Percentiles rank a stretch among this genome's conserved stretches.
Evolutionary conservation across 2,888 invertebrate genomes (phyloP).

Genomic region (Mesorhabditis spiculigera): DNA sequence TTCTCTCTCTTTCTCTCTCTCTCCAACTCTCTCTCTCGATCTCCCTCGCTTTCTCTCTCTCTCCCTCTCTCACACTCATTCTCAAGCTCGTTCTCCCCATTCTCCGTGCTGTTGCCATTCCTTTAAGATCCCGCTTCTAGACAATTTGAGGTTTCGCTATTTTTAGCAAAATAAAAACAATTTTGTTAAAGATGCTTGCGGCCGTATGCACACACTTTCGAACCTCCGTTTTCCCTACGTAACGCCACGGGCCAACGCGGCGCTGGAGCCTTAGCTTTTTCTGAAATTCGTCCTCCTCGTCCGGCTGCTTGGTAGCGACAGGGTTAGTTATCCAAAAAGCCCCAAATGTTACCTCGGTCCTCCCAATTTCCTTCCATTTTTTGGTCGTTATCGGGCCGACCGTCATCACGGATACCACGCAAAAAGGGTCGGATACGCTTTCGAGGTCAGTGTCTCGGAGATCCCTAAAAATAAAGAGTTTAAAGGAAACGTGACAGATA

Average conservation of each 20-base stretch:
- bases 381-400: conserved; percentile 18
- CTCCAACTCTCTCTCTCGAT: no score
- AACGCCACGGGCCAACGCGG: not conserved
- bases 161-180: no score
- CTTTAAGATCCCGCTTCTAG: no score
- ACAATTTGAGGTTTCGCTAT: no score
- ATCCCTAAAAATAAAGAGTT: conserved; percentile 27
- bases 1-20: no score
- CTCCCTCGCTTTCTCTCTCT: no score
- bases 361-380: conserved; percentile 21
- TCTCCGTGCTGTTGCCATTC: no score
- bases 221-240: not conserved
- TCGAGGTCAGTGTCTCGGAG: conserved; percentile 41
- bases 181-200: no score
- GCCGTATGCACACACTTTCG: not conserved
- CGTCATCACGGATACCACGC: conserved; percentile 30
- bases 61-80: no score
- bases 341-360: conserved; percentile 20
- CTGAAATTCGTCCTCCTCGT: not conserved
- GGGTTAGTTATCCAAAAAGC: not conserved
- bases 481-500: no score
- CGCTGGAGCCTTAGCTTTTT: not conserved
- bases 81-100: no score
- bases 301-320: not conserved
- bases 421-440: conserved; percentile 42